A percentile compares a stretch with the other conserved stretches of the same genome.
These are phyloP conservation scores for Tragelaphus scriptus DNA, from an alignment of 2,113 vertebrate species.

Conservation along the genomic window DNA sequence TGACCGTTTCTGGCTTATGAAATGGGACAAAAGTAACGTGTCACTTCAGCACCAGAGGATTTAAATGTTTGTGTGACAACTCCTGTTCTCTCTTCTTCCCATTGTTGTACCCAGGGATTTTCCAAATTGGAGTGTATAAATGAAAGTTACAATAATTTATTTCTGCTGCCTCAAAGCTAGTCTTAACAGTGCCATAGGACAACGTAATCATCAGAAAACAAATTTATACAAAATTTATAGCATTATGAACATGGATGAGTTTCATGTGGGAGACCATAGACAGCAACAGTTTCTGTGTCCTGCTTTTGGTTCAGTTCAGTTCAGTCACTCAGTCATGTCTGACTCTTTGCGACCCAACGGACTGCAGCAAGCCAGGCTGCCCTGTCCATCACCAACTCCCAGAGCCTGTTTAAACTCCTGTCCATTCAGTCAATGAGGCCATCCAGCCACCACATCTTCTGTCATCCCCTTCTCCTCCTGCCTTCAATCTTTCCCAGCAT, in stretches of 20 bases:
- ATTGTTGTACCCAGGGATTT: neutral
- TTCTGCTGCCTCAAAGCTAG: neutral
- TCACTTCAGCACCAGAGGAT: neutral
- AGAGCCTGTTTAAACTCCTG: neutral
- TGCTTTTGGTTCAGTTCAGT: neutral
- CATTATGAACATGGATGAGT: neutral
- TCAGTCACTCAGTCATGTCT: rapidly evolving
- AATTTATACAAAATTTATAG: neutral
- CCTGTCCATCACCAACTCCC: neutral
- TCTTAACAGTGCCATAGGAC: neutral
- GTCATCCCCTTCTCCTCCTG: neutral
- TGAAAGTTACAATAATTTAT: neutral
- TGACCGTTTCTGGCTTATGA: neutral
- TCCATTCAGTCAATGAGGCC: neutral
- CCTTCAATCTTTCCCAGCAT: neutral
- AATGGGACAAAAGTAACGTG: neutral
- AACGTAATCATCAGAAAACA: neutral
- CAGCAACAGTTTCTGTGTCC: neutral
- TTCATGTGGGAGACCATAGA: neutral
- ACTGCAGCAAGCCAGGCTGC: neutral
- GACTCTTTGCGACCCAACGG: rapidly evolving
- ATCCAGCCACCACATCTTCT: neutral
- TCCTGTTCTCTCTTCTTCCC: neutral
- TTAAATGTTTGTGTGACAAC: neutral
- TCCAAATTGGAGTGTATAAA: neutral